phyloP scores from a whole-genome alignment of 2,113 vertebrate species.

The Sylvia atricapilla region DNA sequence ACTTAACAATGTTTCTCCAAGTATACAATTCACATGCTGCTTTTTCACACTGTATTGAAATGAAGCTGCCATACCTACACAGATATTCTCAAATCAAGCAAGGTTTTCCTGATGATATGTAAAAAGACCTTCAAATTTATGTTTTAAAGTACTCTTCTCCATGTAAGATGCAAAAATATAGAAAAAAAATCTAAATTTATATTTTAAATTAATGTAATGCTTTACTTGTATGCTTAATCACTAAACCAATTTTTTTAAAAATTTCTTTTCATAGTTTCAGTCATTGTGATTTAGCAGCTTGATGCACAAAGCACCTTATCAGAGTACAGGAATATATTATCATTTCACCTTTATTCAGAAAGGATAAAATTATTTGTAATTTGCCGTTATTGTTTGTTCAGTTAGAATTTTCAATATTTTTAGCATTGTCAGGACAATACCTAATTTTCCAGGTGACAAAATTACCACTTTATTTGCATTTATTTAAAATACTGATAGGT shows the following conservation, averaged over 20 bases:
- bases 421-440: background rate
- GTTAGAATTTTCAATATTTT: background rate
- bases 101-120: background rate
- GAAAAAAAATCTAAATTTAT: background rate
- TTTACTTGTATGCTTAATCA: background rate
- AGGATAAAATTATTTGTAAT: background rate
- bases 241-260: background rate
- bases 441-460: background rate
- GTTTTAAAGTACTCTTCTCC: background rate
- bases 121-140: background rate
- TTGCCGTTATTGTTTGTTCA: background rate
- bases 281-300: background rate
- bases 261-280: background rate
- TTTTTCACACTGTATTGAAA: background rate
- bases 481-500: background rate
- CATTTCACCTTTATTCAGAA: background rate
- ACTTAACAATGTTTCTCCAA: background rate
- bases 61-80: background rate
- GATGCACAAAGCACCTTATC: background rate
- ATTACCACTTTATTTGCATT: background rate
- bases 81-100: background rate
- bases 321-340: background rate
- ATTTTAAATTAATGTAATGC: background rate
- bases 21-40: background rate
- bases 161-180: background rate